phyloP scores from a whole-genome alignment of 1,140 invertebrate genomes.

The Pseudomyrmex dendroicus region DNA sequence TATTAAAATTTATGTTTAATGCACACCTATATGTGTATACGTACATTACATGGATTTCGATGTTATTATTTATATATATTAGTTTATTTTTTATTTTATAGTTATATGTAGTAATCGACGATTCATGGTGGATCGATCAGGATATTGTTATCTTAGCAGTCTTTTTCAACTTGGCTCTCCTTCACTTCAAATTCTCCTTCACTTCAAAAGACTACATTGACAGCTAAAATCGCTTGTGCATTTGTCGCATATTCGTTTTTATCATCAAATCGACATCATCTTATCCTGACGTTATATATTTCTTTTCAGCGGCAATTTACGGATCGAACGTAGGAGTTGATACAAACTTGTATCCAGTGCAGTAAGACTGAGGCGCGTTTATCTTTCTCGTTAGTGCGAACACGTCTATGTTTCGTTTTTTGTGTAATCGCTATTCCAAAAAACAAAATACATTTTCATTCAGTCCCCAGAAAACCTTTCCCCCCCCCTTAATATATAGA shows the following conservation, averaged over 20 bases:
- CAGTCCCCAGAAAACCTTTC: slow-evolving; percentile 7
- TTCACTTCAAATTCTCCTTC: not conserved
- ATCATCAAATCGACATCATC: slow-evolving; percentile 25
- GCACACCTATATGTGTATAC: not conserved
- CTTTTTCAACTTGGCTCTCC: not conserved
- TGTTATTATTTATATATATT: not conserved
- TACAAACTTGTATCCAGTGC: slow-evolving; percentile 80
- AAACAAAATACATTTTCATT: slow-evolving; percentile 1
- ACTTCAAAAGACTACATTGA: not conserved
- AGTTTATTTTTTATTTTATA: slow-evolving; percentile 8
- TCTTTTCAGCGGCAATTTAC: slow-evolving; percentile 83
- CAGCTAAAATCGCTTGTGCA: slow-evolving; percentile 3
- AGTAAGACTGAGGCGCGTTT: slow-evolving; percentile 79
- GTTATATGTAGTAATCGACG: not conserved
- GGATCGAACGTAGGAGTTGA: slow-evolving; percentile 71
- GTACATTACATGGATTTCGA: slow-evolving; percentile 12
- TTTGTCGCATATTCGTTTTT: slow-evolving; percentile 4
- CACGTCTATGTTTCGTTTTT: slow-evolving; percentile 72
- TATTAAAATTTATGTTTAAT: not conserved
- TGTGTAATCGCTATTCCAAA: slow-evolving; percentile 68
- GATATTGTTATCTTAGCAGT: not conserved
- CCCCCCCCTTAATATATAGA: not conserved
- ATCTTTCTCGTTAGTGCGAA: slow-evolving; percentile 77
- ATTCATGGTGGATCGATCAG: not conserved
- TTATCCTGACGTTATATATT: slow-evolving; percentile 65